Base-by-base conservation (phyloP, 2,113 vertebrate genomes). In the Rhea pennata region DNA sequence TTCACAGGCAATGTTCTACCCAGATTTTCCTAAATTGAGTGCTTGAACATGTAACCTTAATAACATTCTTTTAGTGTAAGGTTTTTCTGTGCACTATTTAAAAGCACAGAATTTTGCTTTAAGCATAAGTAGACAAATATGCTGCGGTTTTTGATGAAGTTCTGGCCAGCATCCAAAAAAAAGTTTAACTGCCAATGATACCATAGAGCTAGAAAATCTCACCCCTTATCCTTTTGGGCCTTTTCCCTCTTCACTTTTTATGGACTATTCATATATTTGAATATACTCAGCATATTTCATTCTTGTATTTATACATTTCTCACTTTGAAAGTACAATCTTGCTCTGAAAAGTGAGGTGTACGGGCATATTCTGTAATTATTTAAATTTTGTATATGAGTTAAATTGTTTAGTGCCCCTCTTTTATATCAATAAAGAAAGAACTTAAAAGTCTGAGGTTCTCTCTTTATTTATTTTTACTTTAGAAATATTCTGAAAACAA, bases 151-250 rank as follows among this genome's bases (percentile, higher is more conserved):
- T 88, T 96, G 20, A 76, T 85, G 88, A 67, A 23, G 77, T 70
- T 54, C 71, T 84, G 84, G 83, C 85, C 5, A 90, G 75, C 89
- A 92, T 92, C 42, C 59, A 95, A 87, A 91, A 61, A 56, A 72
- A 87, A 44, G 36, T 83, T 91, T 94, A 36, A 82, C 44, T 95
- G 85, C 86, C 87, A 46, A 73, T 56, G 76, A 93, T 82, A 91
- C 36, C 15, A 23, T 5, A 62, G 81, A 95, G 79, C 42, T 31
- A 87, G 73, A 91, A 95, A 88, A 93, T 74, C 61, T 53, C 87
- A 15, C 16, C n/a, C 29, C 17, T 82, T 89, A 79, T 46, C 26
- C 44, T 79, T 84, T 77, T 61, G 1, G 9, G 51, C 10, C 10
- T 89, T 89, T 89, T 70, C n/a, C 10, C 26, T 85, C 44, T 79